A percentile compares a stretch with the other conserved stretches of the same genome.
Evolutionary conservation across 1,140 invertebrate species (phyloP).

Genomic region (Drosophila cardini): DNA sequence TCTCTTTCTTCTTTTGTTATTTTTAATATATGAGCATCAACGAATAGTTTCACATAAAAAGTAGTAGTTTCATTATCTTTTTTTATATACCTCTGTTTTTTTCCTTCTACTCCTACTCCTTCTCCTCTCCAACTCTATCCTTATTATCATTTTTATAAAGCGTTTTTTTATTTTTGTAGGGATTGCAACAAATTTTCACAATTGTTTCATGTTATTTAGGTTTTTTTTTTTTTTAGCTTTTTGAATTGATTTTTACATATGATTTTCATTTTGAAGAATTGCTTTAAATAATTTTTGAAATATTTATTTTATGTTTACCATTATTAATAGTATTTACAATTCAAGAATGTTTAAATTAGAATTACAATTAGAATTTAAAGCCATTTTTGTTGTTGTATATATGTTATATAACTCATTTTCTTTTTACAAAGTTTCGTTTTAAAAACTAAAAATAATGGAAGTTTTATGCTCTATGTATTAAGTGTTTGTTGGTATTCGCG

Average conservation of each 20-base stretch:
- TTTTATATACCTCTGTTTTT: conserved; percentile 39
- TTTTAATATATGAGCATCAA: conserved; percentile 68
- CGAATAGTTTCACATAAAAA: conserved; percentile 74
- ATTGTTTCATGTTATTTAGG: conserved; percentile 39
- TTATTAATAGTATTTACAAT: conserved; percentile 71
- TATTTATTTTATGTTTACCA: conserved; percentile 45
- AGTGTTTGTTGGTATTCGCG: conserved; percentile 11
- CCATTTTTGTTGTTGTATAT: conserved; percentile 43
- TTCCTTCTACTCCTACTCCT: conserved; percentile 41
- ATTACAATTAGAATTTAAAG: conserved; percentile 70
- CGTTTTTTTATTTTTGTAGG: conserved; percentile 12
- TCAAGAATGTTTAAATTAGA: conserved; percentile 66
- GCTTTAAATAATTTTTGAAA: conserved; percentile 44
- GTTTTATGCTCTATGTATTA: conserved; percentile 60
- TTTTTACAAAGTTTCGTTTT: conserved; percentile 41
- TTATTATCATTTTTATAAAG: conserved; percentile 21
- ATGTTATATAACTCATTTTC: conserved; percentile 47
- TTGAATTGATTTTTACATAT: conserved; percentile 6
- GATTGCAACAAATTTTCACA: conserved; percentile 74
- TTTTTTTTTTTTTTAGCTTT: conserved; percentile 16
- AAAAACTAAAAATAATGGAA: conserved; percentile 77
- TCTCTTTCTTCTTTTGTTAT: conserved; percentile 36
- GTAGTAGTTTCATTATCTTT: conserved; percentile 55
- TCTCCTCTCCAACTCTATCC: conserved; percentile 33
- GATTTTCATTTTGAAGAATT: conserved; percentile 10